Base-by-base conservation (phyloP, 2,888 invertebrate species). In the Eristalis arbustorum region DNA sequence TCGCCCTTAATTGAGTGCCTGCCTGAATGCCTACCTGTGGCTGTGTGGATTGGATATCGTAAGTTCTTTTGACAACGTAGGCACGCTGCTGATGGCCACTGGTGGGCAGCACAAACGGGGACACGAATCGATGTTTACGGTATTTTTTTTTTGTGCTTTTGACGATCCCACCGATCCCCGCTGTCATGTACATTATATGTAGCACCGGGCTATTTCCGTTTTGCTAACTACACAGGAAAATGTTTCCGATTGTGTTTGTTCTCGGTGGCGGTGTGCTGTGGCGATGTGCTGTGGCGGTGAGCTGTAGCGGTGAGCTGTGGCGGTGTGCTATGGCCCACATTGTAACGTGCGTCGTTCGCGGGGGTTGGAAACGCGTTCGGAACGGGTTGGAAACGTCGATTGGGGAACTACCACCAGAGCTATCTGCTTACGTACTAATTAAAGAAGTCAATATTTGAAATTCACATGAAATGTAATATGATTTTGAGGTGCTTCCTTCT, bases 201-300 rank as follows among this genome's bases (percentile, higher is more conserved):
- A 76, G 75, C 80, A 84, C 84, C 67, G 69, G 76, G 59, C 68
- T 73, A 74, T 81, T 85, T 85, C 85, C 85, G 81, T 81, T 85
- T 81, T 73, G 74, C 80, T 68, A 42, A 77, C 14, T 69, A 37
- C 59, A 81, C 64, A 74, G 18, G 59, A 77, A 74, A 74, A 66
- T 72, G 69, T 85, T 85, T 81, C 56, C 77, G 67, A 81, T 57
- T 67, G 75, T 22, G 23, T 6, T n/a, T 42, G 42, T 42, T 42
- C 42, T 18, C 42, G 5, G n/a, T 42, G 42, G 42, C 31, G 6
- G 31, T 8, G 31, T 31, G 31, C 31, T 31, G 31, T 4, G 31
- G 31, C 28, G 28, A 4, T 28, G 28, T 28, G 28, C 31, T 31
- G n/a, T 42, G 42, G 42, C 31, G 5, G 31, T 31, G 31, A 5